Evolutionary conservation across 2,797 vertebrate species (phyloP), one percentile per base, ranked within the genome.

Genomic region (Syngnathus rostellatus): DNA sequence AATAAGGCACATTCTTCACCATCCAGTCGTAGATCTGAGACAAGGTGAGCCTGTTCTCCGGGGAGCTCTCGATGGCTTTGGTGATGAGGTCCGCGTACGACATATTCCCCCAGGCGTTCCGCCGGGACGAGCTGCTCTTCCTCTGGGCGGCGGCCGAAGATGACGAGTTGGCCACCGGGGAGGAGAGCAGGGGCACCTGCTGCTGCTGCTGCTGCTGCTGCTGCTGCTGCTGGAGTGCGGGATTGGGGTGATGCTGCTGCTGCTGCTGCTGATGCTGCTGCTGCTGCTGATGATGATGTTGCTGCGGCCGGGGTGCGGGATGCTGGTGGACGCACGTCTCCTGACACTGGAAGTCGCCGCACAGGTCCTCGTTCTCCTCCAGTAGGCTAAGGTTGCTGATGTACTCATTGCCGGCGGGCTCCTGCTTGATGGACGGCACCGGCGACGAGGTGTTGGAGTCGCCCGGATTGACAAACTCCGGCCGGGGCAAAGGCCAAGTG

Each of bases 11-110:
- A 64, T 91, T 95, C 88, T 95, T 94, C 89, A 97, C 96, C 96
- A 98, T 98, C 95, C 96, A 97, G 90, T 98, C 95, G 81, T 98
- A 98, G 72, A 98, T 96, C 90, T 97, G 95, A 25, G 95, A 97
- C 72, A 98, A 85, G 25, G 96, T 98, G 68, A 98, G 92, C 39
- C 96, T 88, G 89, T 91, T 98, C 88, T 98, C 96, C 0, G 95
- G 93, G 53, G 95, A 94, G 83, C 95, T 98, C 86, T 98, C 94
- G 83, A 98, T 98, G 69, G 96, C 96, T 88, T 95, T 94, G 77
- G 94, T 98, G 85, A 98, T 98, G 83, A 98, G 94, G 85, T 98
- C 96, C 62, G 96, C 95, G 76, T 98, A 98, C 16, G 95, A 98
- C 91, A 98, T 92, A 90, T 98, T 98, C 81, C 96, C 96, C 95